phyloP scores from a whole-genome alignment of 2,888 invertebrate genomes.

The Cistogaster globosa region DNA sequence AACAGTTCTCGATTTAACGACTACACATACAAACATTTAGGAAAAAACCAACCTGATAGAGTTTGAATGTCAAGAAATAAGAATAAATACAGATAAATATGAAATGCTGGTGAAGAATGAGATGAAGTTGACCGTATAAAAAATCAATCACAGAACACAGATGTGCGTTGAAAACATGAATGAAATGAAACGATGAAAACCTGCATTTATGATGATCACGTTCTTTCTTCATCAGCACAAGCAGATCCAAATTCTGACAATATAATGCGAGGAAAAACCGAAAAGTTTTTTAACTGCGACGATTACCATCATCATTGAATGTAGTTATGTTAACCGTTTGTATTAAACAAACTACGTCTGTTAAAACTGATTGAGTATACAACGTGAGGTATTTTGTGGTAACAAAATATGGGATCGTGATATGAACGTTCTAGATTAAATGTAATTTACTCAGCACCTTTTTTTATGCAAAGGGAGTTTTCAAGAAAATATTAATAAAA shows the following conservation, averaged over 20 bases:
- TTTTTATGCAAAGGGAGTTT: too few relatives aligned
- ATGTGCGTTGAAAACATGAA: constrained; percentile 68
- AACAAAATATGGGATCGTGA: too few relatives aligned
- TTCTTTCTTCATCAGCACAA: constrained; percentile 38
- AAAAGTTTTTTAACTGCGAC: background rate
- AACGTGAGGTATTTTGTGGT: too few relatives aligned
- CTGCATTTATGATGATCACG: constrained; percentile 65
- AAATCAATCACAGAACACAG: constrained; percentile 59
- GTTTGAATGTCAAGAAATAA: constrained; percentile 44
- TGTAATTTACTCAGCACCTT: too few relatives aligned
- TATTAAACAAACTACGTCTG: too few relatives aligned
- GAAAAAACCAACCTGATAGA: constrained; percentile 43
- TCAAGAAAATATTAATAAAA: too few relatives aligned
- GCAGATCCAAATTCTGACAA: background rate
- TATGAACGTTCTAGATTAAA: too few relatives aligned
- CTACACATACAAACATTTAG: background rate
- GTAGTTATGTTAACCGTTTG: too few relatives aligned
- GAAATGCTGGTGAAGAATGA: constrained; percentile 1
- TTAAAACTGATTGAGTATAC: too few relatives aligned
- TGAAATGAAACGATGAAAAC: constrained; percentile 66
- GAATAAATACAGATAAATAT: constrained; percentile 16
- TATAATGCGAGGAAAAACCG: background rate
- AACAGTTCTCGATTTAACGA: constrained; percentile 34
- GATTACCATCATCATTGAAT: too few relatives aligned
- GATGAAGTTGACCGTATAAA: constrained; percentile 32